These are phyloP conservation scores for Hyposoter dolosus DNA, from an alignment of 2,888 invertebrate species.

Conservation along the genomic window DNA sequence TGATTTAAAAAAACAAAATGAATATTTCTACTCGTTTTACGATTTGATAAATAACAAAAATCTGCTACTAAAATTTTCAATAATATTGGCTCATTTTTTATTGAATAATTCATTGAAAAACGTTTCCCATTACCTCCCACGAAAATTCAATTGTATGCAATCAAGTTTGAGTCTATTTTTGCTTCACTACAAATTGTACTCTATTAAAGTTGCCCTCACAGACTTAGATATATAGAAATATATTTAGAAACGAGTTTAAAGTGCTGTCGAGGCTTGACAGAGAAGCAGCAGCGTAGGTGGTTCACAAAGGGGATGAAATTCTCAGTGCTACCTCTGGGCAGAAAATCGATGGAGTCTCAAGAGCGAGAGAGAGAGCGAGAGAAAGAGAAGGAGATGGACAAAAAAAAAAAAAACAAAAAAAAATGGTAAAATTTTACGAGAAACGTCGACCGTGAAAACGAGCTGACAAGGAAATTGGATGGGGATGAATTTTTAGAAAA, in stretches of 20 bases:
- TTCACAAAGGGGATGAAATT: conserved; percentile 35
- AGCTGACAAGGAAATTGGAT: background rate
- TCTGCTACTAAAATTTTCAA: too few species aligned
- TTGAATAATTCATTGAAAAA: background rate
- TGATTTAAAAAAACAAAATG: too few species aligned
- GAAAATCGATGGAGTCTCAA: conserved; percentile 43
- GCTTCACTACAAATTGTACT: background rate
- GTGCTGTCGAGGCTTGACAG: conserved; percentile 30
- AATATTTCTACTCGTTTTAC: too few species aligned
- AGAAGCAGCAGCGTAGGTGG: conserved; percentile 27
- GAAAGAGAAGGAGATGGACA: background rate
- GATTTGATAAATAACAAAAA: too few species aligned
- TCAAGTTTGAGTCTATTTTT: background rate
- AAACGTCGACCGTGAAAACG: conserved; percentile 32
- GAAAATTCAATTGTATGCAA: background rate
- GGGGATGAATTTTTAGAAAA: background rate
- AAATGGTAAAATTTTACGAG: background rate
- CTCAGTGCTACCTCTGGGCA: conserved; percentile 14
- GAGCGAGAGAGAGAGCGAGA: conserved; percentile 28
- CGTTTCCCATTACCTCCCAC: background rate
- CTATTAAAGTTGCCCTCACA: background rate
- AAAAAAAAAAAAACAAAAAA: background rate
- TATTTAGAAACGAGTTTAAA: background rate
- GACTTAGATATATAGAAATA: background rate
- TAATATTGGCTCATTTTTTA: too few species aligned